A percentile compares a stretch with the other conserved stretches of the same genome.
These are phyloP conservation scores for Hypotaenidia philippensis DNA, from an alignment of 2,797 vertebrate species.

Conservation along the genomic window DNA sequence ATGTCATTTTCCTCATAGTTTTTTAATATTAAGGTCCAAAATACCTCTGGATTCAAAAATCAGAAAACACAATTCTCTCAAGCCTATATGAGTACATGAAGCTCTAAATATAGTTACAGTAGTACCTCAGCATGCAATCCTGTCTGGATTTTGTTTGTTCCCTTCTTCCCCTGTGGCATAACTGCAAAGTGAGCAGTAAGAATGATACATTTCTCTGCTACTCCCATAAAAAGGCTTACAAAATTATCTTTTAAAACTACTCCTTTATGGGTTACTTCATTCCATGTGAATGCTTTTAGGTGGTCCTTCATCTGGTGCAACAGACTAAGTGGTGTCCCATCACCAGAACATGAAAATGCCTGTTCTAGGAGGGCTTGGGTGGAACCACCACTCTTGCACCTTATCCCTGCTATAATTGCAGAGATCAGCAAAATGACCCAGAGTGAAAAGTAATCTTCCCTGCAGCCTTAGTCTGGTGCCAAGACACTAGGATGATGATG, in stretches of 20 bases:
- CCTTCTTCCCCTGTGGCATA: background rate
- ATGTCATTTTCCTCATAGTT: background rate
- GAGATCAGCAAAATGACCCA: background rate
- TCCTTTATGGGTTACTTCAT: background rate
- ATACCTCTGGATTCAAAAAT: background rate
- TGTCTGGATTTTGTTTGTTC: background rate
- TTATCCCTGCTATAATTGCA: background rate
- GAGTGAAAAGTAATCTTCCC: background rate
- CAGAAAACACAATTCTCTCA: background rate
- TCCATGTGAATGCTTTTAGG: background rate
- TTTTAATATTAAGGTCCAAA: background rate
- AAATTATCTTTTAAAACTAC: background rate
- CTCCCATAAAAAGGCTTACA: background rate
- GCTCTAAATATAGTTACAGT: background rate
- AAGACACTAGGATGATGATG: background rate
- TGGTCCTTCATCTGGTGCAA: background rate
- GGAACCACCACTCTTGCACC: background rate
- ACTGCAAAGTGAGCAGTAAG: background rate
- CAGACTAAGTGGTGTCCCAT: background rate
- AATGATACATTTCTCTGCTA: background rate
- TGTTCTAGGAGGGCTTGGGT: background rate
- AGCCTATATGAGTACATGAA: background rate
- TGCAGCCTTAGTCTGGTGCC: background rate
- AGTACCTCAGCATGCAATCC: background rate
- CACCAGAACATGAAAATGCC: fast-evolving